phyloP scores from a whole-genome alignment of 1,140 invertebrate species.

The Acromyrmex heyeri region DNA sequence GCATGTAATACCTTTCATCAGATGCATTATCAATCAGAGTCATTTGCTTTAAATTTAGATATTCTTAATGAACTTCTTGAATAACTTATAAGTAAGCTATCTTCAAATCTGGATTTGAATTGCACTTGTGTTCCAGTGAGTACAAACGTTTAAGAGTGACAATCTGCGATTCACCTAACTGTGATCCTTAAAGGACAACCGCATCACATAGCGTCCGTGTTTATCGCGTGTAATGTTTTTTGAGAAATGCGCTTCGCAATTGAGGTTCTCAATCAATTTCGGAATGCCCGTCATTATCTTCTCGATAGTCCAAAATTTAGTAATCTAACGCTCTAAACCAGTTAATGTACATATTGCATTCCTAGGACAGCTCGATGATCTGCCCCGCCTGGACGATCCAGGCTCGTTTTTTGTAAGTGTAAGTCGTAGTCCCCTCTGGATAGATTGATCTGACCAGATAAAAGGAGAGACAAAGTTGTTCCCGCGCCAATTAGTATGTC shows the following conservation, averaged over 20 bases:
- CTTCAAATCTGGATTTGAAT: neutral
- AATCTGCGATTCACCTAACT: neutral
- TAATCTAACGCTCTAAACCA: neutral
- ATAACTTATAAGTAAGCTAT: neutral
- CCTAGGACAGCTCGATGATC: neutral
- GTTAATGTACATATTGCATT: neutral
- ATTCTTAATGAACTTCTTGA: neutral
- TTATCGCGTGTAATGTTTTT: neutral
- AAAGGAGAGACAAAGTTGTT: no score
- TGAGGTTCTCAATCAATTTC: neutral
- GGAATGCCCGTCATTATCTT: no score
- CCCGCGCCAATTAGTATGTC: no score
- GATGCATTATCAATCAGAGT: neutral
- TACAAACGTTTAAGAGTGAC: neutral
- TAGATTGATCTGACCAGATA: conserved; percentile 10
- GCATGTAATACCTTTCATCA: neutral
- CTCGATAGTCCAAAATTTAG: neutral
- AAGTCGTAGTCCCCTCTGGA: neutral
- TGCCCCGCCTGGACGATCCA: neutral
- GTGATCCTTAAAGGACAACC: neutral
- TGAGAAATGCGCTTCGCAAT: neutral
- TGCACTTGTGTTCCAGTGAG: neutral
- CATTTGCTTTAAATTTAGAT: neutral
- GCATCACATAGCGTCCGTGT: neutral
- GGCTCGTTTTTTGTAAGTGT: conserved; percentile 32